A percentile compares a stretch with the other conserved stretches of the same genome.
Evolutionary conservation across 2,797 vertebrate genomes (phyloP).

Genomic region (Lindbergichthys nudifrons): DNA sequence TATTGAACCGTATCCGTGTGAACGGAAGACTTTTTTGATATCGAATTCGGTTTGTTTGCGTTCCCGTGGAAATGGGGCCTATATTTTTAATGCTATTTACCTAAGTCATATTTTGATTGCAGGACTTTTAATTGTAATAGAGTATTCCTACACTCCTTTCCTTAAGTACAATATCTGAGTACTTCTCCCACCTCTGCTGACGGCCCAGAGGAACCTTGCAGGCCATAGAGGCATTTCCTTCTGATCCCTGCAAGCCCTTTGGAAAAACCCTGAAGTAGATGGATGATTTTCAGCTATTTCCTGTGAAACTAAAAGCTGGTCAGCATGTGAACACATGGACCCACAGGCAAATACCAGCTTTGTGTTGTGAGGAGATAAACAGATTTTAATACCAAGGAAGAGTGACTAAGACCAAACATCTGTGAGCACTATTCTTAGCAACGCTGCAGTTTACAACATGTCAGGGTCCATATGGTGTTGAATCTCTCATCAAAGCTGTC

Average conservation of each 20-base stretch:
- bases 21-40: too few species aligned
- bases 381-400: not conserved
- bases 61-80: too few species aligned
- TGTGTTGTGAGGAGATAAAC: not conserved
- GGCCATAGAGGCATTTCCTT: not conserved
- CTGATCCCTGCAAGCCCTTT: not conserved
- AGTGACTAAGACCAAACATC: not conserved
- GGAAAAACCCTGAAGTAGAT: not conserved
- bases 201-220: not conserved
- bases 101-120: too few species aligned
- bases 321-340: not conserved
- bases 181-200: too few species aligned
- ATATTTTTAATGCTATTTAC: too few species aligned
- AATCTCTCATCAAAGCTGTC: slow-evolving; percentile 13
- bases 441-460: slow-evolving; percentile 17
- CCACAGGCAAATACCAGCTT: not conserved
- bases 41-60: too few species aligned
- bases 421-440: slow-evolving; percentile 23
- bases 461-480: not conserved
- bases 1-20: too few species aligned
- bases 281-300: slow-evolving; percentile 9
- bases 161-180: too few species aligned
- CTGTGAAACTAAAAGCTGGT: not conserved
- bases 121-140: too few species aligned
- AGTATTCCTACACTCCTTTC: too few species aligned